phyloP scores from a whole-genome alignment of 2,888 invertebrate genomes.

The Chloromyia formosa region DNA sequence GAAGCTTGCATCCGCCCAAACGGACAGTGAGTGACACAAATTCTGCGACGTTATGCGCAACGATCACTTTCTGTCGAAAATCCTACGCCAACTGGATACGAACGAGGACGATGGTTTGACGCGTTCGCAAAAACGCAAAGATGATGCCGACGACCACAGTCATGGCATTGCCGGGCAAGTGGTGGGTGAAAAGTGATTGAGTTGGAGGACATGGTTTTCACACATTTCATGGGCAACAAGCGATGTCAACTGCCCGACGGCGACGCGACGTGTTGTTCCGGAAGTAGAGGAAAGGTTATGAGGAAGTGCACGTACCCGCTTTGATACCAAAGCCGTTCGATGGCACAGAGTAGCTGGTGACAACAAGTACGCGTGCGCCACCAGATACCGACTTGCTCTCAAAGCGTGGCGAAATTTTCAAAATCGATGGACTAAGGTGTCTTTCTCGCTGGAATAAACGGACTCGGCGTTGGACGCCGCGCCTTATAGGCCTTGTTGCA shows the following conservation, averaged over 20 bases:
- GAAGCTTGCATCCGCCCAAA: conserved; percentile 93
- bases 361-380: too few species aligned
- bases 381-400: too few species aligned
- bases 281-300: conserved; percentile 97
- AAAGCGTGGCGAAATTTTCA: too few species aligned
- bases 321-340: conserved; percentile 93
- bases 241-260: conserved; percentile 97
- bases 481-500: too few species aligned
- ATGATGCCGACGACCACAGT: too few species aligned
- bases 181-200: conserved; percentile 82
- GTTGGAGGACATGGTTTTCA: conserved; percentile 91
- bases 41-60: conserved; percentile 94
- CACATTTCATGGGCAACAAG: conserved; percentile 99
- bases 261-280: too few species aligned
- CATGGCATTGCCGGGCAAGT: too few species aligned
- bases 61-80: too few species aligned
- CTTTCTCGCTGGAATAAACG: too few species aligned
- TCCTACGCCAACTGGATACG: conserved; percentile 77
- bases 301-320: conserved; percentile 99
- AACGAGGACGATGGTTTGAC: conserved; percentile 67
- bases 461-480: too few species aligned
- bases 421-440: too few species aligned
- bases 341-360: conserved; percentile 84
- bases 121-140: conserved; percentile 62
- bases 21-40: conserved; percentile 85